Conservation (phyloP, 2,113 vertebrate genomes). For the Antechinus stuartii region DNA sequence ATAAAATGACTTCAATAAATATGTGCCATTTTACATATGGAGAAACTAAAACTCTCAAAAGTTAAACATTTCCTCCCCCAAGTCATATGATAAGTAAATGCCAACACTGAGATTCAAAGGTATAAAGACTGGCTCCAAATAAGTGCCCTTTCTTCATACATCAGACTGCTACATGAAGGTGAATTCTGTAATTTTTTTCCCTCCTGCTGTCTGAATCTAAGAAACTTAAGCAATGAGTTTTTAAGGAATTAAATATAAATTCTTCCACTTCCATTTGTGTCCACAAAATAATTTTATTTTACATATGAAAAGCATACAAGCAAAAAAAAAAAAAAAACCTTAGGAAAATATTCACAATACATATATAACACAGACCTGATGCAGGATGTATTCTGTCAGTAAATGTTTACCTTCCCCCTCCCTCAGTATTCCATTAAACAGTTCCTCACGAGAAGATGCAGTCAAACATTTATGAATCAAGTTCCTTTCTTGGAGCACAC, state of each 20-base stretch:
- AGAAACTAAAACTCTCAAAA: not conserved
- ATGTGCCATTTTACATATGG: not conserved
- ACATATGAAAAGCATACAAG: conserved; percentile 89
- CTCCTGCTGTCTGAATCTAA: not conserved
- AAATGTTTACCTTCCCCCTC: conserved; percentile 42
- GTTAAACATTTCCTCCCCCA: not conserved
- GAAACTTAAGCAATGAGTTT: not conserved
- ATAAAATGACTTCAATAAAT: not conserved
- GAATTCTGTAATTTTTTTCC: not conserved
- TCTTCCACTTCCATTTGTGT: conserved; percentile 77
- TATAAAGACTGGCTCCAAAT: not conserved
- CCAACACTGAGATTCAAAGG: not conserved
- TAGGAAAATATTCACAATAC: conserved; percentile 87
- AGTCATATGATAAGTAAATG: not conserved
- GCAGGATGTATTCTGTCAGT: conserved; percentile 78
- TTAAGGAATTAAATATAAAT: conserved; percentile 77
- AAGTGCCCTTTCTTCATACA: not conserved
- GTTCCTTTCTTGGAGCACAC: conserved; percentile 64
- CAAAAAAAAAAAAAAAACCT: conserved; percentile 76
- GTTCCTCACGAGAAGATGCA: conserved; percentile 49
- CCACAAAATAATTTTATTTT: conserved; percentile 91
- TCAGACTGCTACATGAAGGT: not conserved
- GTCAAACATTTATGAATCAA: conserved; percentile 74
- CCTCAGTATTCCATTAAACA: not conserved
- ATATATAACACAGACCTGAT: conserved; percentile 83